phyloP scores from a whole-genome alignment of 2,888 invertebrate species.

The Synergus gifuensis region DNA sequence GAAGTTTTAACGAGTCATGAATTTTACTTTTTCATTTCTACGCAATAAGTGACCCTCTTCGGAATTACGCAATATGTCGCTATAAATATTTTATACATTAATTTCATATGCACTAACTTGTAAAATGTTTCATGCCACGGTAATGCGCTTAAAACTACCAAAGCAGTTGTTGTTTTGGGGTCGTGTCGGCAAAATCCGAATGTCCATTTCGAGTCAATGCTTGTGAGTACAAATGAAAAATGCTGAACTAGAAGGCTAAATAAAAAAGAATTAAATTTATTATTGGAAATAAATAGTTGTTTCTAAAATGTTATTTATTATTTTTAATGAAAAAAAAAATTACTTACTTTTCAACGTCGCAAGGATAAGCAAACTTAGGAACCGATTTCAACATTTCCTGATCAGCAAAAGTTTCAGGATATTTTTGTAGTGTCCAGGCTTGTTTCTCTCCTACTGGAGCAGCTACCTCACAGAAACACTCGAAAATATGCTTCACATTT shows the following conservation, averaged over 20 bases:
- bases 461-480: slow-evolving; percentile 90
- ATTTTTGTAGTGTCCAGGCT: slow-evolving; percentile 89
- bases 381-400: slow-evolving; percentile 91
- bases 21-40: slow-evolving; percentile 7
- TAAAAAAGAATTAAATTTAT: slow-evolving; percentile 13
- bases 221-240: slow-evolving; percentile 98
- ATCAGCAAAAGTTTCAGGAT: slow-evolving; percentile 90
- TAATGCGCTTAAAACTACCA: slow-evolving; percentile 91
- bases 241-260: slow-evolving; percentile 91
- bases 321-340: neutral
- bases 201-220: slow-evolving; percentile 96
- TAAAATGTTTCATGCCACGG: slow-evolving; percentile 99
- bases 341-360: slow-evolving; percentile 87
- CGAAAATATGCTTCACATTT: slow-evolving; percentile 88
- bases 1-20: neutral
- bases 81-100: neutral
- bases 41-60: neutral
- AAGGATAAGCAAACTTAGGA: slow-evolving; percentile 95
- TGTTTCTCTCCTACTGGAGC: slow-evolving; percentile 82
- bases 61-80: neutral
- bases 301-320: neutral
- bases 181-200: slow-evolving; percentile 98
- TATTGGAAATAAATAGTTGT: neutral
- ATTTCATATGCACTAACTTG: slow-evolving; percentile 79
- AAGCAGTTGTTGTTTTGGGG: slow-evolving; percentile 91